phyloP scores from a whole-genome alignment of 2,113 vertebrate species.

The Macroglossus sobrinus region DNA sequence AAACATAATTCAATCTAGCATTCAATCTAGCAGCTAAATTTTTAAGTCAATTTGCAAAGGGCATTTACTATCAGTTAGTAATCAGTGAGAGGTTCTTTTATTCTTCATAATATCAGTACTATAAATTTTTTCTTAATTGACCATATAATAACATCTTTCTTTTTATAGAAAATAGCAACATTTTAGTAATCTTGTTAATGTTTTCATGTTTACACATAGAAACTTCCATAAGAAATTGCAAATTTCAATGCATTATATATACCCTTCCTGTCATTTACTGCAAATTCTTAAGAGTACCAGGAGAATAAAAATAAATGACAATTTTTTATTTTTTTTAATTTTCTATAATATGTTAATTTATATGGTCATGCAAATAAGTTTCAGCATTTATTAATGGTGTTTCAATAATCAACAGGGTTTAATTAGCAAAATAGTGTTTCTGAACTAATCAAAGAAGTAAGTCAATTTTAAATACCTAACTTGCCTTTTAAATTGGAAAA shows the following conservation, averaged over 20 bases:
- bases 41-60: constrained; percentile 53
- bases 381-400: constrained; percentile 16
- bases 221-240: neutral
- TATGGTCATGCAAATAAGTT: neutral
- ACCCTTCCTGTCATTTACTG: neutral
- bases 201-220: neutral
- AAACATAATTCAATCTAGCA: neutral
- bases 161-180: constrained; percentile 7
- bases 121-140: constrained; percentile 25
- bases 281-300: constrained; percentile 14
- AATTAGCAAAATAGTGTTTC: constrained; percentile 34
- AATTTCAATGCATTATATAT: constrained; percentile 14
- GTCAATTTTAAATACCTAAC: constrained; percentile 15
- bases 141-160: neutral
- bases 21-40: neutral
- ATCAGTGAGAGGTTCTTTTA: neutral
- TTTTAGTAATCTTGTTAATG: neutral
- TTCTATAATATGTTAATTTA: neutral
- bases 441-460: neutral
- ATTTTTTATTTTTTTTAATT: neutral
- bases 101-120: constrained; percentile 29
- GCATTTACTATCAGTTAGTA: constrained; percentile 17
- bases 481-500: constrained; percentile 47
- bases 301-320: neutral
- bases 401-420: neutral